A percentile compares a stretch with the other conserved stretches of the same genome.
phyloP scores from a whole-genome alignment of 2,113 vertebrate genomes.

The Gymnobelideus leadbeateri region DNA sequence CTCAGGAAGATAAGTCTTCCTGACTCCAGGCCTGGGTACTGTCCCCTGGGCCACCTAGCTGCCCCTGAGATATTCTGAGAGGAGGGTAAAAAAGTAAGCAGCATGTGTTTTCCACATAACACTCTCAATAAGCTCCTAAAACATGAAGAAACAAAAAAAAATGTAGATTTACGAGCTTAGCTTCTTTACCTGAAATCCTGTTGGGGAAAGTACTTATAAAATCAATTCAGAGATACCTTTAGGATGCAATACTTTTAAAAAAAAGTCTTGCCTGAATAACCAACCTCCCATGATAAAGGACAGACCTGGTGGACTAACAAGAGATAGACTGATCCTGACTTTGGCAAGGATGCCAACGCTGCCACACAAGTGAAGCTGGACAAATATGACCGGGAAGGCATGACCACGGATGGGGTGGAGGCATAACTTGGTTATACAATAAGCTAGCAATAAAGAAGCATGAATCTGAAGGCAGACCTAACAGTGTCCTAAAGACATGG shows the following conservation, averaged over 20 bases:
- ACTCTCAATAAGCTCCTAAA: neutral
- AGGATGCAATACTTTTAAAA: neutral
- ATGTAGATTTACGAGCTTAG: neutral
- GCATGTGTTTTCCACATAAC: neutral
- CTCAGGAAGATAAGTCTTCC: neutral
- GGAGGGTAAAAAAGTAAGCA: neutral
- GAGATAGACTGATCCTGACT: neutral
- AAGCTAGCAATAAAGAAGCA: neutral
- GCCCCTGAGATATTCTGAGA: neutral
- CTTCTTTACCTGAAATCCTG: neutral
- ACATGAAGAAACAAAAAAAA: neutral
- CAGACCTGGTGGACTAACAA: neutral
- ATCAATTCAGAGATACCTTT: neutral
- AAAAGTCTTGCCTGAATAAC: neutral
- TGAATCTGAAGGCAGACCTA: neutral
- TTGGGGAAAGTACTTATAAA: neutral
- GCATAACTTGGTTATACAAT: neutral
- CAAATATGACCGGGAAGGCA: neutral
- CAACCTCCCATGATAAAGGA: neutral
- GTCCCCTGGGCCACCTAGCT: neutral
- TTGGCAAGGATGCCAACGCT: too few species aligned
- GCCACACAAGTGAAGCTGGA: neutral
- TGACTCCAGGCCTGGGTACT: neutral
- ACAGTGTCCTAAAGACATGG: neutral
- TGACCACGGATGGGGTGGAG: neutral